Conservation (phyloP, 2,113 vertebrate species). For the Edolisoma coerulescens region DNA sequence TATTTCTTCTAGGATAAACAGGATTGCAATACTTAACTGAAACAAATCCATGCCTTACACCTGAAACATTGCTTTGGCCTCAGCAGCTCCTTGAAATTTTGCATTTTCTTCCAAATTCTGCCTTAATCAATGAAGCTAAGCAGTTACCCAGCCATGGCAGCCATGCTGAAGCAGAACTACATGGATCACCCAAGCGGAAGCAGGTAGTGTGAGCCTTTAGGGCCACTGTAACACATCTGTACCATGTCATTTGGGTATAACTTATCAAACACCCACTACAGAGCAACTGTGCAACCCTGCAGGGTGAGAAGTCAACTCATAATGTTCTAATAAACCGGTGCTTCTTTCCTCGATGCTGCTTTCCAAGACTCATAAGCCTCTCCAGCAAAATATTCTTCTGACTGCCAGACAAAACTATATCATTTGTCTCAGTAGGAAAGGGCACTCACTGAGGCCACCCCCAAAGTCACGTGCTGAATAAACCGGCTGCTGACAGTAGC, state of each 20-base stretch:
- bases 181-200: neutral
- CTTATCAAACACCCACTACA: neutral
- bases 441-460: neutral
- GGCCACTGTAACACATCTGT: neutral
- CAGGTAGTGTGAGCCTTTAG: neutral
- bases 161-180: neutral
- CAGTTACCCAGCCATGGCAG: neutral
- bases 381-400: neutral
- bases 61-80: neutral
- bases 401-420: neutral
- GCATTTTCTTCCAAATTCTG: neutral
- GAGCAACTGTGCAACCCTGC: neutral
- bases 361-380: neutral
- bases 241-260: accelerated
- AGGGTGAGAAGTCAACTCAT: neutral
- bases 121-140: neutral
- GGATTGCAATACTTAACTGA: neutral
- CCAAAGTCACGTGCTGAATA: neutral
- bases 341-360: neutral
- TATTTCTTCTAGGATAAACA: neutral
- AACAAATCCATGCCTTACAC: neutral
- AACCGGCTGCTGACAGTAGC: neutral
- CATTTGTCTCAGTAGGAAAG: neutral
- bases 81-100: neutral
- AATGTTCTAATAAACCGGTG: neutral